phyloP scores from a whole-genome alignment of 2,888 invertebrate genomes.

The Sceliomorpha sp. region DNA sequence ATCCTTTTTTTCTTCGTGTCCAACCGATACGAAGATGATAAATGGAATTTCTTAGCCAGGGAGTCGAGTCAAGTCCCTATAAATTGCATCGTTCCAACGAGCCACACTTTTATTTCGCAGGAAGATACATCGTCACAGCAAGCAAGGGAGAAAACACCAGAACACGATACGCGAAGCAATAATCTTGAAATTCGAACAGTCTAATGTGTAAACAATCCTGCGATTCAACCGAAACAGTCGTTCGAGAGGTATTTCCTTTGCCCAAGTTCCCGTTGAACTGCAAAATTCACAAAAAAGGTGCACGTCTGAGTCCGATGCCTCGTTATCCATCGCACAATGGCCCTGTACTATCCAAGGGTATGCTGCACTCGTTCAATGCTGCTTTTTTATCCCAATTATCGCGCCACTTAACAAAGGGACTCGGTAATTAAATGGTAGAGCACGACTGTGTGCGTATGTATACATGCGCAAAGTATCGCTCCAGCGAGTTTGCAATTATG shows the following conservation, averaged over 20 bases:
- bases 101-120: too few species aligned
- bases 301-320: slow-evolving; percentile 4
- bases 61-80: too few species aligned
- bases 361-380: slow-evolving; percentile 1
- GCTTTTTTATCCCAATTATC: slow-evolving; percentile 32
- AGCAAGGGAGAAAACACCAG: too few species aligned
- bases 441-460: slow-evolving; percentile 20
- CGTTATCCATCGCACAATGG: slow-evolving; percentile 33
- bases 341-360: not conserved
- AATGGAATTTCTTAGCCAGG: too few species aligned
- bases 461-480: slow-evolving; percentile 12
- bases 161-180: too few species aligned
- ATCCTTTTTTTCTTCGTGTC: too few species aligned
- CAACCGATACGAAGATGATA: too few species aligned
- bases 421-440: slow-evolving; percentile 28
- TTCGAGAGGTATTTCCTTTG: not conserved
- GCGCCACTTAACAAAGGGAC: slow-evolving; percentile 19
- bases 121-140: too few species aligned
- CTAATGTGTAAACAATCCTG: slow-evolving; percentile 4
- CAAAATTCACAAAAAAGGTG: slow-evolving; percentile 10
- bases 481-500: slow-evolving; percentile 24
- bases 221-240: not conserved
- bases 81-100: too few species aligned
- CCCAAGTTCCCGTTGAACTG: not conserved
- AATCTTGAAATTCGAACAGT: not conserved